Evolutionary conservation across 2,888 invertebrate genomes (phyloP).

Genomic region (Smittia aterrima): DNA sequence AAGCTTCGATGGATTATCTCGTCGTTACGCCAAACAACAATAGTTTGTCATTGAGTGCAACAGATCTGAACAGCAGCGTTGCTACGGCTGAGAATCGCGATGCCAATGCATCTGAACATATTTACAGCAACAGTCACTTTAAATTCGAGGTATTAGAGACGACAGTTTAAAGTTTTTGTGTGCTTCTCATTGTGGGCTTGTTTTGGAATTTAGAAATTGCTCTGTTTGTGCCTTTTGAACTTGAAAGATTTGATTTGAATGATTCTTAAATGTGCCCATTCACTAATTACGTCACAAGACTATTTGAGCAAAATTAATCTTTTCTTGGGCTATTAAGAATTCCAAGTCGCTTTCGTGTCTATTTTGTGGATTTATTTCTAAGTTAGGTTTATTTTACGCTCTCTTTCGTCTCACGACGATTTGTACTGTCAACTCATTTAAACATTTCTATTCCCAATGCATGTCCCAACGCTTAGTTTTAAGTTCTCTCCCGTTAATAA

Average conservation of each 20-base stretch:
- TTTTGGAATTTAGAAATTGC: not conserved
- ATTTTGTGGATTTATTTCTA: not conserved
- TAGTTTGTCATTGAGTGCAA: not conserved
- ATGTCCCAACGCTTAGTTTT: not conserved
- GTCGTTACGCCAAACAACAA: conserved; percentile 43
- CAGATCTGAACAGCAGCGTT: conserved; percentile 9
- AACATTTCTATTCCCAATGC: too few relatives aligned
- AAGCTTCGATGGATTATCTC: conserved; percentile 47
- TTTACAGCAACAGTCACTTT: conserved; percentile 45
- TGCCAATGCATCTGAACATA: conserved; percentile 5
- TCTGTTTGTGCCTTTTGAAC: conserved; percentile 32
- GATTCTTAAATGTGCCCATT: not conserved
- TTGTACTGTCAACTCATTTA: not conserved
- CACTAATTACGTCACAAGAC: not conserved
- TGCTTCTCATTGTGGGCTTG: conserved; percentile 39
- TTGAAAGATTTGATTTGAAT: not conserved
- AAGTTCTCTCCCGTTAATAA: not conserved
- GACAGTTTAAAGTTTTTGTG: conserved; percentile 58
- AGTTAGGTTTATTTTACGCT: not conserved
- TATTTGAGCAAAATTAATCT: not conserved
- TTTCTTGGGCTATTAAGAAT: not conserved
- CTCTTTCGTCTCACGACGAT: not conserved
- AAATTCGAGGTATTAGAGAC: conserved; percentile 66
- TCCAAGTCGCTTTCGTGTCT: conserved; percentile 7
- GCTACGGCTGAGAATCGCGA: conserved; percentile 4